phyloP scores from a whole-genome alignment of 1,140 invertebrate species.

The Oedothorax gibbosus region DNA sequence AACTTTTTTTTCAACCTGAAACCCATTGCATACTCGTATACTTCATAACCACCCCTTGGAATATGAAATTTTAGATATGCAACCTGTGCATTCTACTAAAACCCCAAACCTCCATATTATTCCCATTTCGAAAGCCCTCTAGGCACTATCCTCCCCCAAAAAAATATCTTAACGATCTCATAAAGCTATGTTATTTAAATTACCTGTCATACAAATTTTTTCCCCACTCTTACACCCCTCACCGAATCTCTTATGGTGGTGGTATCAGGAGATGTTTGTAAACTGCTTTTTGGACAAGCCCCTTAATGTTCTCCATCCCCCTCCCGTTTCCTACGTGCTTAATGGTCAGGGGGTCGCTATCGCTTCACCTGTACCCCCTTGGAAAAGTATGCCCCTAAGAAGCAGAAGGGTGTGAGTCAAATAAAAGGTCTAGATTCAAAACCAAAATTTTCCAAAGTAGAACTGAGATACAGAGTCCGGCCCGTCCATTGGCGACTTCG shows the following conservation, averaged over 20 bases:
- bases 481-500: too few relatives aligned
- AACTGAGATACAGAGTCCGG: too few relatives aligned
- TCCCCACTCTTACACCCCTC: background rate
- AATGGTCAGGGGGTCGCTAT: slow-evolving; percentile 35
- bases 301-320: background rate
- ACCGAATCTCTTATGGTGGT: background rate
- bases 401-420: background rate
- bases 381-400: background rate
- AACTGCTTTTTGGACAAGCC: slow-evolving; percentile 34
- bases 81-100: too few relatives aligned
- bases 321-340: slow-evolving; percentile 17
- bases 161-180: too few relatives aligned
- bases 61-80: too few relatives aligned
- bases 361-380: slow-evolving; percentile 32
- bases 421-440: background rate
- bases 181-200: background rate
- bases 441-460: too few relatives aligned
- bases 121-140: too few relatives aligned
- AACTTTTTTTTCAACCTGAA: too few relatives aligned
- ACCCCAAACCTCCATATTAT: too few relatives aligned
- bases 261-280: background rate
- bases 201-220: background rate
- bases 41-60: too few relatives aligned
- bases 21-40: too few relatives aligned
- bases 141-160: too few relatives aligned